Percentiles rank a stretch among this genome's conserved stretches.
phyloP scores from a whole-genome alignment of 2,797 vertebrate species.

The Rhabdomys pumilio region DNA sequence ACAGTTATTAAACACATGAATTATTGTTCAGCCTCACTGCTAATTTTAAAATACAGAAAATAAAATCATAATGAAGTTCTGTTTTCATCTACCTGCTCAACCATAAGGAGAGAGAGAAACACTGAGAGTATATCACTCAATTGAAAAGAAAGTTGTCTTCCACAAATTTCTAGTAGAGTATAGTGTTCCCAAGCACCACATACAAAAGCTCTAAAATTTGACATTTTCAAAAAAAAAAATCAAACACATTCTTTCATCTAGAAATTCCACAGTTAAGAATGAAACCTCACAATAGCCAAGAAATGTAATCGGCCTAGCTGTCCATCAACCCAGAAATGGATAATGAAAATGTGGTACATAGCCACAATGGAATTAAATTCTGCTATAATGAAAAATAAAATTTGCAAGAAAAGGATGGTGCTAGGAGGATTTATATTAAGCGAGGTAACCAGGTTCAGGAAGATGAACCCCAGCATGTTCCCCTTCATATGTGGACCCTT shows the following conservation, averaged over 20 bases:
- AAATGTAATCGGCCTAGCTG: background rate
- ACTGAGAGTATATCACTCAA: background rate
- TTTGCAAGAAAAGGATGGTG: background rate
- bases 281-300: background rate
- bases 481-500: no score
- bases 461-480: background rate
- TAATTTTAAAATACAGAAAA: constrained; percentile 47
- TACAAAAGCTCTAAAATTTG: background rate
- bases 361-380: background rate
- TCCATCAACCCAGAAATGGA: background rate
- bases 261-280: constrained; percentile 15
- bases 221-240: constrained; percentile 66
- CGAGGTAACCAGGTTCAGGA: background rate
- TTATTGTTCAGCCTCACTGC: constrained; percentile 15
- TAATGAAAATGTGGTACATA: background rate
- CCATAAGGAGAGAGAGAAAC: background rate
- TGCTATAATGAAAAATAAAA: background rate
- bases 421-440: background rate
- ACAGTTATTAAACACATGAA: constrained; percentile 25
- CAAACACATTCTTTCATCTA: background rate
- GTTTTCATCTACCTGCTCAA: constrained; percentile 13
- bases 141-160: constrained; percentile 9
- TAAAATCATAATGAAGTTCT: background rate
- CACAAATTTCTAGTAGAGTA: background rate
- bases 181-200: background rate